Evolutionary conservation across 2,888 invertebrate species (phyloP), one percentile per base, ranked within the genome.

Genomic region (Deilephila elpenor): DNA sequence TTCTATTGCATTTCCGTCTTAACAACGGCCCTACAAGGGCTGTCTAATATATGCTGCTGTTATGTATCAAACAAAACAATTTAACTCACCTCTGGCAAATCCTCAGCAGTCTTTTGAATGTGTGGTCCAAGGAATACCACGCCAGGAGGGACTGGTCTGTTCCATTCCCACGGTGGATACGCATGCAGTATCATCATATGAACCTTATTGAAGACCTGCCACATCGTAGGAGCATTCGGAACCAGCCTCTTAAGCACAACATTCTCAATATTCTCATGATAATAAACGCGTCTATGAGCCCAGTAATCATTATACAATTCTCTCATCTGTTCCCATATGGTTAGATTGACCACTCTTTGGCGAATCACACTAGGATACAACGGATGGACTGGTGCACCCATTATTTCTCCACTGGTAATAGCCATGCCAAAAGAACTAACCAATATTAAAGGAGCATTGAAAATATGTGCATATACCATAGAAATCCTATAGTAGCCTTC

Each of bases 131-230:
- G 85, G 71, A 85, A 87, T 1, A 93, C 74, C 3, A 91, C 79
- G 70, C 82, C 82, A 0, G 93, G 90, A 6, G 92, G 87, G 3
- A 90, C 80, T 0, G 94, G 93, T 44, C 90, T 79, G 51, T 87
- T 83, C 0, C 79, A 80, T 37, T 85, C 86, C 78, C 88, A 88
- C 11, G 89, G 74, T 1, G 89, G 88, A 79, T 93, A 86, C 3
- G 84, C 81, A 78, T 94, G 95, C 0, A 92, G 60, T 70, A 95
- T 88, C 29, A 92, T 74, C 84, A 94, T 78, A 70, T 89, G 86
- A 0, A 90, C 78, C 61, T 85, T 84, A 44, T 84, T 77, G 3
- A 72, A 73, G 17, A 88, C 70, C 37, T 83, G 80, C 29, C 64
- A 74, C 11, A 83, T 44, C 5, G 75, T 17, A 1, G 86, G 86